These are phyloP conservation scores for Melanophora roralis DNA, from an alignment of 2,888 invertebrate species.

Conservation along the genomic window DNA sequence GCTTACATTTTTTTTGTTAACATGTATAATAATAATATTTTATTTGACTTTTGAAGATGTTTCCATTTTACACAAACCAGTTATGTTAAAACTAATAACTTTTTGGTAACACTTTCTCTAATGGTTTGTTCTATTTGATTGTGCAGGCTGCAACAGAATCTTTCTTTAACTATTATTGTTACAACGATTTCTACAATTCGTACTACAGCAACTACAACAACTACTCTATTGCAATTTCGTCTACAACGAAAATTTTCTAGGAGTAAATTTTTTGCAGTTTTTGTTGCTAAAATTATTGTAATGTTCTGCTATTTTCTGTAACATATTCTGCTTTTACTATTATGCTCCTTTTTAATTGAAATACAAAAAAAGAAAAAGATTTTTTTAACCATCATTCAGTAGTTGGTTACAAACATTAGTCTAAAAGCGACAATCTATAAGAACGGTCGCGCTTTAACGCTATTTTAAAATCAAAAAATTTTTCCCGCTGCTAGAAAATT, in stretches of 20 bases:
- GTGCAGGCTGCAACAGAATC: constrained; percentile 44
- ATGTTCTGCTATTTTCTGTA: constrained; percentile 48
- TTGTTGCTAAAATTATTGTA: constrained; percentile 17
- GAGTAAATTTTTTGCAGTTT: constrained; percentile 17
- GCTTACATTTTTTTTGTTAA: too few relatives aligned
- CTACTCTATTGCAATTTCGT: constrained; percentile 53
- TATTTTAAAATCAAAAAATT: constrained; percentile 61
- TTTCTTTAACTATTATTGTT: constrained; percentile 18
- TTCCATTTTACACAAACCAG: too few relatives aligned
- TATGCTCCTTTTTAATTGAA: constrained; percentile 23
- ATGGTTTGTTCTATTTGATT: constrained; percentile 5
- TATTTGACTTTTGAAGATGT: too few relatives aligned
- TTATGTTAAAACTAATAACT: too few relatives aligned
- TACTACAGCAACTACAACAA: constrained; percentile 40
- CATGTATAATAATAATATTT: too few relatives aligned
- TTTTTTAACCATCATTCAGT: constrained; percentile 58
- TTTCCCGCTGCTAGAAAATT: constrained; percentile 62
- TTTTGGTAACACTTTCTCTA: constrained; percentile 13
- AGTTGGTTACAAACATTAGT: constrained; percentile 71
- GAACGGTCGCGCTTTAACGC: constrained; percentile 75
- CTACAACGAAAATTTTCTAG: constrained; percentile 24
- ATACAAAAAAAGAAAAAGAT: not conserved
- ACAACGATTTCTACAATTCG: constrained; percentile 27
- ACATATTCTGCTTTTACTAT: constrained; percentile 45
- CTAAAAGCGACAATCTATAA: constrained; percentile 77